Percentiles rank a stretch among this genome's conserved stretches.
phyloP scores from a whole-genome alignment of 2,888 invertebrate genomes.

The Erpobdella octoculata region DNA sequence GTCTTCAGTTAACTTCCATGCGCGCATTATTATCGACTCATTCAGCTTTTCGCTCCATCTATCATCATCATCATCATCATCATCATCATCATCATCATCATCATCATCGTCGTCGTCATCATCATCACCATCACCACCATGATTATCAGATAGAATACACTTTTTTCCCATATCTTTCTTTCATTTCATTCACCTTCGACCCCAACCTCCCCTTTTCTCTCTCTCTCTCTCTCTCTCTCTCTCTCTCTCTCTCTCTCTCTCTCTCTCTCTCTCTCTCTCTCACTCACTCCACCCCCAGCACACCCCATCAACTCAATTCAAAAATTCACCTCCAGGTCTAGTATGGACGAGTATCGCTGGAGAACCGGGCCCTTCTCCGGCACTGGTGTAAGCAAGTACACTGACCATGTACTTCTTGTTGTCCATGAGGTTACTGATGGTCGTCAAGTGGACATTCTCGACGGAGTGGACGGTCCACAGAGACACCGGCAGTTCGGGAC shows the following conservation, averaged over 20 bases:
- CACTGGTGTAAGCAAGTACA: constrained; percentile 68
- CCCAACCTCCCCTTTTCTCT: neutral
- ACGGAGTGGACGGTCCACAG: constrained; percentile 88
- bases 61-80: constrained; percentile 40
- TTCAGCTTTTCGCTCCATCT: too few relatives aligned
- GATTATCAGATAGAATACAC: too few relatives aligned
- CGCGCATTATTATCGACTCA: neutral
- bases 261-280: neutral
- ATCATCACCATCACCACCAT: too few relatives aligned
- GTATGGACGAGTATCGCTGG: constrained; percentile 95
- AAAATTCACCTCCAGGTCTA: constrained; percentile 66
- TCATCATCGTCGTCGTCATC: constrained; percentile 21
- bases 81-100: constrained; percentile 21
- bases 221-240: neutral
- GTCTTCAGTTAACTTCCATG: too few relatives aligned
- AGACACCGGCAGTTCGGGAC: constrained; percentile 73
- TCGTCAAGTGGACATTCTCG: constrained; percentile 67
- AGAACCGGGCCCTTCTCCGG: constrained; percentile 89
- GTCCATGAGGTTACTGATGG: constrained; percentile 80
- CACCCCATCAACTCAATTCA: too few relatives aligned
- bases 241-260: neutral
- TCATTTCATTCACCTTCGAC: neutral
- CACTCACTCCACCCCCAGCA: neutral
- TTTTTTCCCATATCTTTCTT: neutral
- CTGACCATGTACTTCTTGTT: constrained; percentile 88